Evolutionary conservation across 2,113 vertebrate species (phyloP).

Genomic region (Bubo bubo): DNA sequence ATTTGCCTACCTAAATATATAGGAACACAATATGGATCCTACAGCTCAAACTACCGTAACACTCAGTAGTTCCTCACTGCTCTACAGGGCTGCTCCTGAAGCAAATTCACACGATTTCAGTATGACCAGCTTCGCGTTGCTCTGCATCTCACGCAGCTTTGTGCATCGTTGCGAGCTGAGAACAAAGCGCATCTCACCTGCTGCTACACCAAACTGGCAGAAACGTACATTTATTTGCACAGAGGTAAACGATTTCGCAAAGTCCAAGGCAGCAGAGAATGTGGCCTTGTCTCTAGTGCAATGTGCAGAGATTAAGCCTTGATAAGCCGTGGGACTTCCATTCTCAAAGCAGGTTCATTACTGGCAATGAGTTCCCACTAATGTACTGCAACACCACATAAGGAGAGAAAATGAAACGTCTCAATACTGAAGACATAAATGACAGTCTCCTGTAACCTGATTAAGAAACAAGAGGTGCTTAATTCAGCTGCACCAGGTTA

Average conservation of each 20-base stretch:
- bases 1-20: accelerated
- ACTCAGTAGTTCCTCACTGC: background rate
- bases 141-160: accelerated
- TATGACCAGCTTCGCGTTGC: accelerated
- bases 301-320: background rate
- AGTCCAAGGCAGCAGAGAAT: background rate
- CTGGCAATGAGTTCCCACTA: background rate
- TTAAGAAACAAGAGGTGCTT: background rate
- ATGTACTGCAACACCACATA: background rate
- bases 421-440: background rate
- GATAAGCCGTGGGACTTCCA: background rate
- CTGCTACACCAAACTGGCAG: background rate
- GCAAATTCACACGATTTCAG: background rate
- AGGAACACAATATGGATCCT: background rate
- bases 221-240: accelerated
- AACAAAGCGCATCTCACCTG: background rate
- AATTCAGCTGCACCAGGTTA: background rate
- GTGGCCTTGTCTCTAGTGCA: background rate
- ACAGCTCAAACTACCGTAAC: accelerated
- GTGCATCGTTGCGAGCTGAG: accelerated
- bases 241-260: background rate
- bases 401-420: background rate
- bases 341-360: background rate
- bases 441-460: background rate
- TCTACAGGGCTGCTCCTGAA: background rate